Evolutionary conservation across 1,140 invertebrate species (phyloP), one percentile per base, ranked within the genome.

Genomic region (Heliothis virescens): DNA sequence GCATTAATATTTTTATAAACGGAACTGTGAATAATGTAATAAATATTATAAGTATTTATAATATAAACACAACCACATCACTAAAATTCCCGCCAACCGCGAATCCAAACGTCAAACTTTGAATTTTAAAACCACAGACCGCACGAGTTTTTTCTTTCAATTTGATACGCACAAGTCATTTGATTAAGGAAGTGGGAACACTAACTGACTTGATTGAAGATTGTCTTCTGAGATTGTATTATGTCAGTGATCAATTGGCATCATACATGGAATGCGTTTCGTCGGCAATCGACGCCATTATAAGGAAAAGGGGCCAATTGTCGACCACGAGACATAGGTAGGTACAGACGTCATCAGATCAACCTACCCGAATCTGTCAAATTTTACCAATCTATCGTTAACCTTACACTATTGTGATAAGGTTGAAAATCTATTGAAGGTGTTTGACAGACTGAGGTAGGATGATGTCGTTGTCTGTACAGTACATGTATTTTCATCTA

Each of bases 161-260:
- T 50, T 47, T 67, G 1, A 67, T 67, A 67, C 13, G 57, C 60
- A 63, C 60, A 9, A 29, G 12, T 13, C 18, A 13, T 67, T 67
- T 48, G 41, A 67, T 47, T 26, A 72, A 77, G 81, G 81, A 82
- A 82, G 81, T 76, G 63, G 55, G 9, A 53, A 62, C 62, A 57
- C 13, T 34, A 9, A 76, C 77, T 82, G 72, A 79, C 21, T 72
- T 41, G 69, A 74, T 69, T 62, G 16, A 62, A 73, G 67, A 53
- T 71, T 13, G 48, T 34, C 26, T 29, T 71, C 1, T 55, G 5
- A 50, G 73, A 63, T 59, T 29, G 21, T 21, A 59, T 9, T 50
- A 29, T 9, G 34, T 50, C 59, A 18, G 52, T 21, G 73, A 62
- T 52, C 41, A 62, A 71, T 72, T 82, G 69, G 63, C 71, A 79